A percentile compares a stretch with the other conserved stretches of the same genome.
These are phyloP conservation scores for Suncus etruscus DNA, from an alignment of 2,113 vertebrate species.

Conservation along the genomic window DNA sequence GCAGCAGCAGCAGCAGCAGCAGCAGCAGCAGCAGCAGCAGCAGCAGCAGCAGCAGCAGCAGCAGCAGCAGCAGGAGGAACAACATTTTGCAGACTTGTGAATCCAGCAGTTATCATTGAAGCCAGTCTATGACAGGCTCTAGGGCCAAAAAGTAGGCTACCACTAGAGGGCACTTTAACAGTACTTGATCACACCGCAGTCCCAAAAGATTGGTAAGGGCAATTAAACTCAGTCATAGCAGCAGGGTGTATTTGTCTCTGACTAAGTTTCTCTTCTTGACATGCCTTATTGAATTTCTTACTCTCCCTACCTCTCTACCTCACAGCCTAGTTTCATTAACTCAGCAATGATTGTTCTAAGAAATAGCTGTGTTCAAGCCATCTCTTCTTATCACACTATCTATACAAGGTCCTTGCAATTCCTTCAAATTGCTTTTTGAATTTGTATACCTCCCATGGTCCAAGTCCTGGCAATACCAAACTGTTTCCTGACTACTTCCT, in stretches of 20 bases:
- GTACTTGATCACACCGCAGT: not conserved
- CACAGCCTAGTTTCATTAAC: not conserved
- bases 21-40: too few relatives aligned
- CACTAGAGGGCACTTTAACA: slow-evolving; percentile 51
- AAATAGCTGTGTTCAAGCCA: not conserved
- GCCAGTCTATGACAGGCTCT: accelerated
- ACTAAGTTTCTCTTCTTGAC: not conserved
- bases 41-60: too few relatives aligned
- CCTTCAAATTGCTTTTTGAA: not conserved
- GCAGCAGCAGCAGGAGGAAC: too few relatives aligned
- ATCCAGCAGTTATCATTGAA: not conserved
- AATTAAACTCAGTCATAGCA: not conserved
- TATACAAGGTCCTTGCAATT: not conserved
- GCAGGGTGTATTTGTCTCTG: not conserved
- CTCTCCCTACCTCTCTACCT: not conserved
- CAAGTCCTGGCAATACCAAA: not conserved
- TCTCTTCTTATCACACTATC: not conserved
- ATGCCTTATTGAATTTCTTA: not conserved
- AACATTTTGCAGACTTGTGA: not conserved
- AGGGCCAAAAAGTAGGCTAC: not conserved
- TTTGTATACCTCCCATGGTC: not conserved
- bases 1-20: too few relatives aligned
- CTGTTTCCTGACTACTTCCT: not conserved
- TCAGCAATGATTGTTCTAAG: not conserved
- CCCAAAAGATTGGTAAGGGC: not conserved